Percentiles rank a stretch among this genome's conserved stretches.
phyloP scores from a whole-genome alignment of 1,140 invertebrate species.

The Sycophila sp. region DNA sequence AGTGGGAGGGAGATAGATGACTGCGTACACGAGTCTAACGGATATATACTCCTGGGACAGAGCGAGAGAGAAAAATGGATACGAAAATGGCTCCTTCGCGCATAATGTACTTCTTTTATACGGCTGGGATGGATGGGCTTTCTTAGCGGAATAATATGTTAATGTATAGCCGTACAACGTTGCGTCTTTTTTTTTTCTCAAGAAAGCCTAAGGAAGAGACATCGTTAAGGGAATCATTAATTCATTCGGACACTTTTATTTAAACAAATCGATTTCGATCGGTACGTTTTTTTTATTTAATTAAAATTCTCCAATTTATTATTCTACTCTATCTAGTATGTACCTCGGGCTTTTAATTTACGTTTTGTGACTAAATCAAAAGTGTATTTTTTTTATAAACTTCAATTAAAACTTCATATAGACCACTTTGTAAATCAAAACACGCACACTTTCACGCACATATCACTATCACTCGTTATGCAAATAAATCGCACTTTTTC shows the following conservation, averaged over 20 bases:
- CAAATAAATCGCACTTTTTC: not conserved
- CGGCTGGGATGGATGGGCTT: not conserved
- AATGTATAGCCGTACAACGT: not conserved
- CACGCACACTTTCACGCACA: not conserved
- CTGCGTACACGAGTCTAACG: not conserved
- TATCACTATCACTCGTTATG: not conserved
- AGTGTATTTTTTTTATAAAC: no score
- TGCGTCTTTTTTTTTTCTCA: no score
- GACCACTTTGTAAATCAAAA: no score
- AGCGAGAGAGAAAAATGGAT: slow-evolving; percentile 15
- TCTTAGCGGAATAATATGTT: slow-evolving; percentile 14
- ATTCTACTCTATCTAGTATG: not conserved
- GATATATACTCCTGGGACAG: not conserved
- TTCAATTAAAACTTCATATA: no score
- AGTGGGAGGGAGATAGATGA: not conserved
- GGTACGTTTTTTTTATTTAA: no score
- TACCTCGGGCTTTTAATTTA: no score
- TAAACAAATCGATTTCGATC: no score
- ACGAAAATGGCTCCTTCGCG: slow-evolving; percentile 29
- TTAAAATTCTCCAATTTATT: not conserved
- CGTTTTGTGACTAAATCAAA: no score
- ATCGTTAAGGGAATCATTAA: no score
- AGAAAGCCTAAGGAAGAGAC: no score
- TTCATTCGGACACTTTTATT: no score
- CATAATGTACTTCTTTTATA: slow-evolving; percentile 23